A percentile compares a stretch with the other conserved stretches of the same genome.
These are phyloP conservation scores for Nothoprocta perdicaria DNA, from an alignment of 2,113 vertebrate genomes.

Conservation along the genomic window DNA sequence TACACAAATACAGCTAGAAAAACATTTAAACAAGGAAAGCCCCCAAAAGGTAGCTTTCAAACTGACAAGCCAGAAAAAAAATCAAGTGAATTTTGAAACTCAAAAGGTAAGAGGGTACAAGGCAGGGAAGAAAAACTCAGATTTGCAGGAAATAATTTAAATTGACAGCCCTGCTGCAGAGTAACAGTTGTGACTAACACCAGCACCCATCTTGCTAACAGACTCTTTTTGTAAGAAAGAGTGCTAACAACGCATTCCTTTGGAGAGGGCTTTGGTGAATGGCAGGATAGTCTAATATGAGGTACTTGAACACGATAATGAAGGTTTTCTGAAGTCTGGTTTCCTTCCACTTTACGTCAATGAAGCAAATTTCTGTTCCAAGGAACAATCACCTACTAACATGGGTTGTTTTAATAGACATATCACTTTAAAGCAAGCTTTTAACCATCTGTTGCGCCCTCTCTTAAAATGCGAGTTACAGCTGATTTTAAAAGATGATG, in stretches of 20 bases:
- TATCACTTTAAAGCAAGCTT: constrained; percentile 1
- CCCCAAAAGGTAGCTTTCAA: constrained; percentile 16
- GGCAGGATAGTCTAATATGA: background rate
- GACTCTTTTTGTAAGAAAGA: background rate
- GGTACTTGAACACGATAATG: background rate
- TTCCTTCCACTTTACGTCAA: constrained; percentile 16
- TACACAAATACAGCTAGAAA: constrained; percentile 49
- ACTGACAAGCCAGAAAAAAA: constrained; percentile 16
- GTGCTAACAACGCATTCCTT: background rate
- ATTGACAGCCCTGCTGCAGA: background rate
- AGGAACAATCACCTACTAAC: background rate
- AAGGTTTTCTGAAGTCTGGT: constrained; percentile 35
- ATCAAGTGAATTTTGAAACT: constrained; percentile 37
- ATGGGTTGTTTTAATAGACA: background rate
- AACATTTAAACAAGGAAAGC: constrained; percentile 31
- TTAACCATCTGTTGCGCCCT: background rate
- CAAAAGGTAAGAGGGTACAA: background rate
- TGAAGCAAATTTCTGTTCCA: background rate
- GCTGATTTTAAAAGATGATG: background rate
- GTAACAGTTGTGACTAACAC: background rate
- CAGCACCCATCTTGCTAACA: constrained; percentile 10
- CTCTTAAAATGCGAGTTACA: background rate
- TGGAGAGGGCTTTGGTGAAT: background rate
- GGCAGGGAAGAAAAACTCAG: background rate
- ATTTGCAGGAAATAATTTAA: constrained; percentile 21